phyloP scores from a whole-genome alignment of 2,888 invertebrate species.

The Lumbricus terrestris region DNA sequence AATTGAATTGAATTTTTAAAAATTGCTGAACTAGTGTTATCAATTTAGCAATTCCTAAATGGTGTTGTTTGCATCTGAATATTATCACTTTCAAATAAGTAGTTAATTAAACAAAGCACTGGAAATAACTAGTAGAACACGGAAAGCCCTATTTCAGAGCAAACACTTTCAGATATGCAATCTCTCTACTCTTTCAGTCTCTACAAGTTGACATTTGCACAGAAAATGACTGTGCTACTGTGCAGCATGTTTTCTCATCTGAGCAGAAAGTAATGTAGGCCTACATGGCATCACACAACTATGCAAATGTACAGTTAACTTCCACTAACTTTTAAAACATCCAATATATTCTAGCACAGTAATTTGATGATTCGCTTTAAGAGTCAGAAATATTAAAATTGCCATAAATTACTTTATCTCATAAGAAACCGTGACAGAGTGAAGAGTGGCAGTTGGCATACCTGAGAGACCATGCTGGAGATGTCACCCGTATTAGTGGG shows the following conservation, averaged over 20 bases:
- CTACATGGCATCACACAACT: not conserved
- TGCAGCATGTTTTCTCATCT: not conserved
- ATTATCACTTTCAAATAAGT: not conserved
- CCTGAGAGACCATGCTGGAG: conserved; percentile 77
- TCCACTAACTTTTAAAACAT: no score
- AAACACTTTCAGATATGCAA: not conserved
- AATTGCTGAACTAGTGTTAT: not conserved
- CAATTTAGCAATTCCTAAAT: not conserved
- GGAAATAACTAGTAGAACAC: not conserved
- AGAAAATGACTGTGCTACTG: not conserved
- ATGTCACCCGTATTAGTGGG: conserved; percentile 82
- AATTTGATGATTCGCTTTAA: not conserved
- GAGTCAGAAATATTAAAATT: not conserved
- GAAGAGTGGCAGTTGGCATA: conserved; percentile 12
- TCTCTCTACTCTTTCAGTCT: not conserved
- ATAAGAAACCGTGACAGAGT: not conserved
- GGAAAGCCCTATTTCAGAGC: not conserved
- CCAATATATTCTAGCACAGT: not conserved
- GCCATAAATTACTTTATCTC: not conserved
- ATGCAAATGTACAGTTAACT: not conserved
- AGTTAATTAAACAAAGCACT: not conserved
- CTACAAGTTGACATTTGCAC: not conserved
- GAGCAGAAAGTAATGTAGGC: not conserved
- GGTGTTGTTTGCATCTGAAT: no score
- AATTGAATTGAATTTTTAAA: no score